phyloP scores from a whole-genome alignment of 2,888 invertebrate genomes.

The Maniola hyperantus region DNA sequence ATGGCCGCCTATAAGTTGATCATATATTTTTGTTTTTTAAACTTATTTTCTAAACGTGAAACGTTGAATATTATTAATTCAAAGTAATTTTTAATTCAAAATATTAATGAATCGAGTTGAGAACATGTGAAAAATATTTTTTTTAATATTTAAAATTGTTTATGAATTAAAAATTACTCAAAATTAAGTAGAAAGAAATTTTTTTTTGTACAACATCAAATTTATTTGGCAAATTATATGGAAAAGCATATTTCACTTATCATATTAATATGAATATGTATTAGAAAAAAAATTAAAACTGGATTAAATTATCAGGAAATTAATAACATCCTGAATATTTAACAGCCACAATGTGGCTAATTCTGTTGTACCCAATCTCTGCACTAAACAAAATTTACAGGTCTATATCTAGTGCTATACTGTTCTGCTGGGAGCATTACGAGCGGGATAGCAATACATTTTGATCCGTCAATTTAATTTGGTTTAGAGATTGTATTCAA shows the following conservation, averaged over 20 bases:
- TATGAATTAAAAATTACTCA: slow-evolving; percentile 12
- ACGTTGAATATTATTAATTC: no score
- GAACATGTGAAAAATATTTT: not conserved
- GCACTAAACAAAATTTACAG: not conserved
- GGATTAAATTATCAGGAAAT: not conserved
- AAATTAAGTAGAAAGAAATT: not conserved
- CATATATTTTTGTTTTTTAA: not conserved
- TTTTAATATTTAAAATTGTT: not conserved
- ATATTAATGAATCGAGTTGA: not conserved
- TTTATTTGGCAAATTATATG: slow-evolving; percentile 3
- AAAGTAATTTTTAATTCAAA: slow-evolving; percentile 3
- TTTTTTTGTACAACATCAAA: not conserved
- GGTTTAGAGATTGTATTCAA: no score
- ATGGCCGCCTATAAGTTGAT: slow-evolving; percentile 11
- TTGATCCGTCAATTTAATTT: no score
- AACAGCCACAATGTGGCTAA: not conserved
- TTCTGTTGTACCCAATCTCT: not conserved
- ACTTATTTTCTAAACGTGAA: not conserved
- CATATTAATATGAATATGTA: not conserved
- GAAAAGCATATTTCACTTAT: not conserved
- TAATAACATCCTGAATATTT: not conserved
- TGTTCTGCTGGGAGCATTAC: no score
- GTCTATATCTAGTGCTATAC: no score
- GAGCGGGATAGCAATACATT: no score
- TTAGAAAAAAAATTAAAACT: not conserved